These are phyloP conservation scores for Drosophila sordidula DNA, from an alignment of 2,888 invertebrate species.

Conservation along the genomic window DNA sequence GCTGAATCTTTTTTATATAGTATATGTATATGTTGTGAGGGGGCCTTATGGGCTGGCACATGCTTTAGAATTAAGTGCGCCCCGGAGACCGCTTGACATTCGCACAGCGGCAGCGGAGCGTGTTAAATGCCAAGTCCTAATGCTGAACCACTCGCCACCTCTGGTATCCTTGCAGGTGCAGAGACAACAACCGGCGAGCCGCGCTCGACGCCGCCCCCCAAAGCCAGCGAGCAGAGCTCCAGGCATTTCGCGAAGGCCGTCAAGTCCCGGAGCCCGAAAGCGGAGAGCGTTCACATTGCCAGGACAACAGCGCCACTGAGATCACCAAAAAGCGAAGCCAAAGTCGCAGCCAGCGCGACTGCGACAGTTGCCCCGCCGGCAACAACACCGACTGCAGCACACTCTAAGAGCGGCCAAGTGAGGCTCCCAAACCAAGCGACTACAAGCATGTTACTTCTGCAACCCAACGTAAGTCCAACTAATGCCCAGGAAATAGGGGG, in stretches of 20 bases:
- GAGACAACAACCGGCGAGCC: constrained; percentile 50
- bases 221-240: constrained; percentile 23
- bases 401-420: constrained; percentile 73
- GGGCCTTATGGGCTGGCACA: no score
- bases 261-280: constrained; percentile 51
- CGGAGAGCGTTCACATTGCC: constrained; percentile 51
- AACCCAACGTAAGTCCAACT: constrained; percentile 91
- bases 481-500: no score
- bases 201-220: constrained; percentile 31
- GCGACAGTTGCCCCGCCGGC: constrained; percentile 47
- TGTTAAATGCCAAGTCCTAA: constrained; percentile 18
- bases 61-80: constrained; percentile 42
- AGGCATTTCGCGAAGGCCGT: constrained; percentile 18
- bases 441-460: constrained; percentile 97
- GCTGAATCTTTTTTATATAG: constrained; percentile 27
- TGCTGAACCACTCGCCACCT: constrained; percentile 25
- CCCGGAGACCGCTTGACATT: constrained; percentile 68
- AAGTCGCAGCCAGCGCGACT: constrained; percentile 28
- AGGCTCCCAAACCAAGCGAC: constrained; percentile 79
- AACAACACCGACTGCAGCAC: constrained; percentile 43
- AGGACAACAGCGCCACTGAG: constrained; percentile 48
- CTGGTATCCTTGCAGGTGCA: constrained; percentile 68
- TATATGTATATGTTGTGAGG: no score
- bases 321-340: constrained; percentile 31
- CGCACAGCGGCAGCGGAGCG: constrained; percentile 33